A percentile compares a stretch with the other conserved stretches of the same genome.
phyloP scores from a whole-genome alignment of 2,888 invertebrate species.

The Mycalesis mineus region DNA sequence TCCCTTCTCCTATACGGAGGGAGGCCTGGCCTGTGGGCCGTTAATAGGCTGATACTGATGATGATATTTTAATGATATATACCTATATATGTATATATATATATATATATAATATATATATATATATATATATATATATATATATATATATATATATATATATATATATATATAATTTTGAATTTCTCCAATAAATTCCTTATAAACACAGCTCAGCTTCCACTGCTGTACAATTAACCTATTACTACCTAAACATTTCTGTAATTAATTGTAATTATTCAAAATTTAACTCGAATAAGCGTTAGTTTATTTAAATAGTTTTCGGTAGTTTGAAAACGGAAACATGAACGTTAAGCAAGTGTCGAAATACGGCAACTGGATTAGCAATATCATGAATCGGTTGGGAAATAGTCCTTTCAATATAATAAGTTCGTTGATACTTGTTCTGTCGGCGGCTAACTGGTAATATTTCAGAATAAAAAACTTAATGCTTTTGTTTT shows the following conservation, averaged over 20 bases:
- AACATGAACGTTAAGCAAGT: conserved; percentile 9
- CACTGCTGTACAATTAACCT: not conserved
- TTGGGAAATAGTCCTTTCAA: conserved; percentile 18
- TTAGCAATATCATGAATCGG: conserved; percentile 3
- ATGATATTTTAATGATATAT: too few species aligned
- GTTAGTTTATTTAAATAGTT: not conserved
- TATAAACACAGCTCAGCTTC: too few species aligned
- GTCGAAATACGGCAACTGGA: conserved; percentile 10
- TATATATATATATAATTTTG: too few species aligned
- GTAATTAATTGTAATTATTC: not conserved
- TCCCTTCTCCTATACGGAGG: too few species aligned
- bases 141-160: too few species aligned
- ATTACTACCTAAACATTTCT: not conserved
- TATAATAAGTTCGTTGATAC: conserved; percentile 9
- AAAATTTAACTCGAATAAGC: not conserved
- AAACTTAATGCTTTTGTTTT: not conserved
- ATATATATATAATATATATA: too few species aligned
- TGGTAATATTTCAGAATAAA: conserved; percentile 12
- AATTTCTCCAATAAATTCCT: too few species aligned
- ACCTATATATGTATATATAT: too few species aligned
- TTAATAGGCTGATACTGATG: too few species aligned
- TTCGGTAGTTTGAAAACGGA: conserved; percentile 1
- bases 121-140: too few species aligned
- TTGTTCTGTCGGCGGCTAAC: conserved; percentile 7
- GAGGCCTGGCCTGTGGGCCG: too few species aligned